These are phyloP conservation scores for Drosophila merina DNA, from an alignment of 2,888 invertebrate species.

Conservation along the genomic window DNA sequence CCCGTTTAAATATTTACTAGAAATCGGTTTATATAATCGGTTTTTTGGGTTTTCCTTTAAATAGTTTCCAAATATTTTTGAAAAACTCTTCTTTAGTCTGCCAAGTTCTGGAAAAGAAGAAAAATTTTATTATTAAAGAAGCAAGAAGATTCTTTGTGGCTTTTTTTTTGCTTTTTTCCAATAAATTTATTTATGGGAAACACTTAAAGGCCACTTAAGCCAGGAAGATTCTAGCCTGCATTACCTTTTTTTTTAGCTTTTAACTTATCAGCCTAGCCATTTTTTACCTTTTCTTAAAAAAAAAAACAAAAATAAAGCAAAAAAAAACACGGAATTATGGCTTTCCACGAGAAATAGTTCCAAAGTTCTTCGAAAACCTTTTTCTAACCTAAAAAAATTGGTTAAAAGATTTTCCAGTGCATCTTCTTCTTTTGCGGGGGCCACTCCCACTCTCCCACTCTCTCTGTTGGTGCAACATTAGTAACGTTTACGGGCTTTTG, in stretches of 20 bases:
- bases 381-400: too few relatives aligned
- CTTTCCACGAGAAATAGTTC: neutral
- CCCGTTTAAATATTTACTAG: neutral
- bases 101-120: neutral
- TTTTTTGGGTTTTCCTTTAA: neutral
- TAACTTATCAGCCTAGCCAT: slow-evolving; percentile 70
- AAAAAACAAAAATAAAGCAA: too few relatives aligned
- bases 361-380: neutral
- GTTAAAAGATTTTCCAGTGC: neutral
- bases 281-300: slow-evolving; percentile 20
- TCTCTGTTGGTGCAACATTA: slow-evolving; percentile 55
- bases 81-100: neutral
- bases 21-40: neutral
- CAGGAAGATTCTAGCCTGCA: slow-evolving; percentile 7
- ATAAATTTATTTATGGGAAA: slow-evolving; percentile 12
- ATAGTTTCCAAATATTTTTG: too few relatives aligned
- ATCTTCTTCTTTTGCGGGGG: slow-evolving; percentile 4
- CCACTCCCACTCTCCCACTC: neutral
- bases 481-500: slow-evolving; percentile 61
- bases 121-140: neutral
- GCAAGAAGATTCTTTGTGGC: neutral
- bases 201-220: slow-evolving; percentile 62
- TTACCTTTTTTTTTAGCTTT: slow-evolving; percentile 50
- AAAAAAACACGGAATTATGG: neutral
- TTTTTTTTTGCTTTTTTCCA: neutral